Conservation (phyloP, 1,140 invertebrate species). For the Oscheius sp. region DNA sequence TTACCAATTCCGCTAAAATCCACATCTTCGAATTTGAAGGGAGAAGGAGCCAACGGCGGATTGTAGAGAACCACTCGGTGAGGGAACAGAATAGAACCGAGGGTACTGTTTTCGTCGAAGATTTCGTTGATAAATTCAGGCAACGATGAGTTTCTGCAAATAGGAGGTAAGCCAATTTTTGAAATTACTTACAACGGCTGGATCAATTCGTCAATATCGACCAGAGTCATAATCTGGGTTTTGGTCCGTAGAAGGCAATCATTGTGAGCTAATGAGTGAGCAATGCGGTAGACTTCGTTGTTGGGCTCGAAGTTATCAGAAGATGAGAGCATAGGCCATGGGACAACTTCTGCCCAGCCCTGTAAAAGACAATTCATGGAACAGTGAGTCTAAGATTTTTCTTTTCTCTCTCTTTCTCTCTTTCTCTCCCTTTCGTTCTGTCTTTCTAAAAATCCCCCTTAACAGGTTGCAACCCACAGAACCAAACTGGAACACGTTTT, state of each 20-base stretch:
- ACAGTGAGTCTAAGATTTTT: too few species aligned
- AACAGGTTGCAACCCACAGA: too few species aligned
- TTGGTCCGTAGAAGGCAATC: conserved; percentile 19
- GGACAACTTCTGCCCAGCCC: conserved; percentile 22
- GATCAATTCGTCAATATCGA: conserved; percentile 28
- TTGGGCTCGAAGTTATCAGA: conserved; percentile 2
- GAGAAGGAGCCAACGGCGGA: not conserved
- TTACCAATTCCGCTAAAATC: not conserved
- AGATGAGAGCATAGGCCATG: conserved; percentile 20
- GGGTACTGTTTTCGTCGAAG: not conserved
- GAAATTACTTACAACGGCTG: not conserved
- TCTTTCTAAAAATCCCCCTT: too few species aligned
- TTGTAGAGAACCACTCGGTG: not conserved
- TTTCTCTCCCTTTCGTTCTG: too few species aligned
- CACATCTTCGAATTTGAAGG: not conserved
- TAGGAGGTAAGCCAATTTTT: not conserved
- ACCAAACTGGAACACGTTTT: too few species aligned
- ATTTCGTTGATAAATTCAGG: conserved; percentile 12
- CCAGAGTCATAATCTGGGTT: conserved; percentile 8
- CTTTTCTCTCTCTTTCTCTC: too few species aligned
- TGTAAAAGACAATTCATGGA: too few species aligned
- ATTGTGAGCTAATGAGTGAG: conserved; percentile 34
- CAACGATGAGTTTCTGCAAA: conserved; percentile 23
- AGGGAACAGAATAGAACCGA: conserved; percentile 13
- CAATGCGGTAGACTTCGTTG: conserved; percentile 18